phyloP scores from a whole-genome alignment of 1,140 invertebrate genomes.

The Glossosoma conforme region DNA sequence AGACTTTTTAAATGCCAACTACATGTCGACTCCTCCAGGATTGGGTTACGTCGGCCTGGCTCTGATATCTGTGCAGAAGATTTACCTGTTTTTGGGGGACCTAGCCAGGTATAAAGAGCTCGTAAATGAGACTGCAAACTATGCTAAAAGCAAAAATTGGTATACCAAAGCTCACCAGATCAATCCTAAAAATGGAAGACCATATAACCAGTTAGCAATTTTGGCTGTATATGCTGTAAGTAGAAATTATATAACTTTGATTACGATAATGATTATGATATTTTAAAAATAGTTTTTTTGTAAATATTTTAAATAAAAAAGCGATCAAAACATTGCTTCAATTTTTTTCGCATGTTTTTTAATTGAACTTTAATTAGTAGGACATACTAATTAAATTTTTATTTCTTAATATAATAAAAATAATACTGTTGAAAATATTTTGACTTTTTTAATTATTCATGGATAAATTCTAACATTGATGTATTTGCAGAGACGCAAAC shows the following conservation, averaged over 20 bases:
- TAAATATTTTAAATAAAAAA: too few species aligned
- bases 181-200: slow-evolving; percentile 90
- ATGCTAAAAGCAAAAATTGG: slow-evolving; percentile 78
- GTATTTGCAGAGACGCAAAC: slow-evolving; percentile 73
- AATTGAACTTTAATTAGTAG: slow-evolving; percentile 4
- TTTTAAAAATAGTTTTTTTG: too few species aligned
- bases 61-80: slow-evolving; percentile 78
- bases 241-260: too few species aligned
- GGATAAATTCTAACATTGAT: too few species aligned
- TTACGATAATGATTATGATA: too few species aligned
- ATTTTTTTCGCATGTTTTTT: too few species aligned
- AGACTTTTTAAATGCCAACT: slow-evolving; percentile 54
- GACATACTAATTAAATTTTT: slow-evolving; percentile 9
- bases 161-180: slow-evolving; percentile 91
- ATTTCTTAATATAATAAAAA: too few species aligned
- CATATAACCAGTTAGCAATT: slow-evolving; percentile 93
- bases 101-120: slow-evolving; percentile 85
- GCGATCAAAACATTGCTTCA: too few species aligned
- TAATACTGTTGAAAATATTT: background rate
- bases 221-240: slow-evolving; percentile 84
- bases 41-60: slow-evolving; percentile 68
- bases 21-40: slow-evolving; percentile 50
- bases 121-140: slow-evolving; percentile 77
- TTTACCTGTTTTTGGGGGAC: slow-evolving; percentile 86
- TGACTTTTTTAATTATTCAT: background rate